Conservation (phyloP, 2,113 vertebrate species). For the Phaetusa simplex region DNA sequence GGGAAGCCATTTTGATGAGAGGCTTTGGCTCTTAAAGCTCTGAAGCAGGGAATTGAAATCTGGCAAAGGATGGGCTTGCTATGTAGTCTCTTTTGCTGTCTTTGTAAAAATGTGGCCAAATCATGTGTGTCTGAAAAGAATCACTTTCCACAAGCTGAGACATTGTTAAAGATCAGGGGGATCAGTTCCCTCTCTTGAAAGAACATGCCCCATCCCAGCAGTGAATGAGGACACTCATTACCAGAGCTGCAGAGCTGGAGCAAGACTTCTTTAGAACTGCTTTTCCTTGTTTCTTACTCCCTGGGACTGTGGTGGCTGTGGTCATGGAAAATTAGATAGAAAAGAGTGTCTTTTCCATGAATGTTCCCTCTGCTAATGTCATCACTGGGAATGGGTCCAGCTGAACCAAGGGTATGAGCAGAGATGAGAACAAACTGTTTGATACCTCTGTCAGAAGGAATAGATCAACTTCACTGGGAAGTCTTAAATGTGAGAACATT, state of each 20-base stretch:
- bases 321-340: background rate
- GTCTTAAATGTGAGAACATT: background rate
- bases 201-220: background rate
- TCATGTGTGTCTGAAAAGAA: background rate
- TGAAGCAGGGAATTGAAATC: background rate
- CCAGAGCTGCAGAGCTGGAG: background rate
- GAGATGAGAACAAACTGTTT: background rate
- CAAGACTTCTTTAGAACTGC: background rate
- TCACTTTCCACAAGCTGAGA: background rate
- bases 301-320: background rate
- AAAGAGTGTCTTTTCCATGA: background rate
- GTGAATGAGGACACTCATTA: background rate
- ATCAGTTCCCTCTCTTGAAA: background rate
- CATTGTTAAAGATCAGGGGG: background rate
- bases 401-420: background rate
- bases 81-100: background rate
- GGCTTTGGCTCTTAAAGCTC: background rate
- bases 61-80: background rate
- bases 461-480: background rate
- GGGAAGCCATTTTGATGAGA: background rate
- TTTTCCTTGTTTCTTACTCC: background rate
- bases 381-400: background rate
- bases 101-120: background rate
- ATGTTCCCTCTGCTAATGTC: background rate
- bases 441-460: background rate